Percentiles rank a stretch among this genome's conserved stretches.
phyloP scores from a whole-genome alignment of 2,113 vertebrate species.

The Cottus gobio region DNA sequence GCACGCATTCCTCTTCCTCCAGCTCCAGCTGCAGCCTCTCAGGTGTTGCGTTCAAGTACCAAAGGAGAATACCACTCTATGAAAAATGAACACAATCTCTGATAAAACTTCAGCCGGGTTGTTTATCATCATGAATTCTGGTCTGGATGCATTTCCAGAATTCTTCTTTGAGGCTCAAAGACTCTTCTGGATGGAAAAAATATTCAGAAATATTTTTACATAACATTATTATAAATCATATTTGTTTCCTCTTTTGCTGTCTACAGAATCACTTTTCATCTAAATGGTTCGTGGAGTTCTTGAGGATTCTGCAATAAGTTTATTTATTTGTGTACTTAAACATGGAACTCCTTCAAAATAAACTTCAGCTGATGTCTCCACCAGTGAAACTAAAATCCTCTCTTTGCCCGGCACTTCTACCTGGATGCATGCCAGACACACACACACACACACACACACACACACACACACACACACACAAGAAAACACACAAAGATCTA shows the following conservation, averaged over 20 bases:
- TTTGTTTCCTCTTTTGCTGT: too few relatives aligned
- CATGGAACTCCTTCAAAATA: background rate
- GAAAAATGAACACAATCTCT: too few relatives aligned
- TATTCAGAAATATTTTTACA: too few relatives aligned
- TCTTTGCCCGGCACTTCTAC: slow-evolving; percentile 18
- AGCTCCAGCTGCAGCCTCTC: background rate
- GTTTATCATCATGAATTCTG: background rate
- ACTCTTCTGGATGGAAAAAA: too few relatives aligned
- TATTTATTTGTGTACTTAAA: too few relatives aligned
- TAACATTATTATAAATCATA: background rate
- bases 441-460: slow-evolving; percentile 26
- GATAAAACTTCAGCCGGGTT: too few relatives aligned
- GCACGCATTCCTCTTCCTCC: background rate
- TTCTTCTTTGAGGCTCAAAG: background rate
- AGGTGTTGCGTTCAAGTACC: background rate
- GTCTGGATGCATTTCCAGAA: background rate
- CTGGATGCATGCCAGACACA: slow-evolving; percentile 37
- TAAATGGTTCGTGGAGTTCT: too few relatives aligned
- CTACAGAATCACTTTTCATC: too few relatives aligned
- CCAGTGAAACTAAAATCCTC: slow-evolving; percentile 21
- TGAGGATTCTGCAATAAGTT: too few relatives aligned
- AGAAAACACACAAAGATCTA: slow-evolving; percentile 18
- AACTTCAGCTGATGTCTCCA: slow-evolving; percentile 17
- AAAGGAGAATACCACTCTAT: background rate
- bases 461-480: slow-evolving; percentile 14